phyloP scores from a whole-genome alignment of 2,797 vertebrate genomes.

The Tragelaphus oryx region DNA sequence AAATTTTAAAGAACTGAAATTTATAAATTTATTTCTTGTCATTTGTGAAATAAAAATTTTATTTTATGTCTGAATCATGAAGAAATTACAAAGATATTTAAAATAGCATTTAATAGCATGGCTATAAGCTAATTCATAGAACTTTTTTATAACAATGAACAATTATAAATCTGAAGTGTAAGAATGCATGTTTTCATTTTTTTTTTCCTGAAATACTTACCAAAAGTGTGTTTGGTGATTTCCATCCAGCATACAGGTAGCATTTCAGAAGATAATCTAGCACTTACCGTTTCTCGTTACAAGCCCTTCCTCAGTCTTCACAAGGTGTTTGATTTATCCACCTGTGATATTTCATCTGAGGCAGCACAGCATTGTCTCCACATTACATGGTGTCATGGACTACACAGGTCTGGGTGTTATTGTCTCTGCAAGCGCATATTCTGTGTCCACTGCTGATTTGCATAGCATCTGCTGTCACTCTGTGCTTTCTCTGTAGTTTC shows the following conservation, averaged over 20 bases:
- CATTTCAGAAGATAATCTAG: background rate
- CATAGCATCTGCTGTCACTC: constrained; percentile 41
- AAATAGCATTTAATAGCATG: background rate
- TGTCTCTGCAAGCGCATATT: background rate
- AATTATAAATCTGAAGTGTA: background rate
- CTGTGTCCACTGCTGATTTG: constrained; percentile 48
- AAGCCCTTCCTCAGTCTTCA: constrained; percentile 41
- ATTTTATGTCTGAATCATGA: background rate
- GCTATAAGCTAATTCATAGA: background rate
- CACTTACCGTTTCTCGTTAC: background rate
- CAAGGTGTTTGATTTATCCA: background rate
- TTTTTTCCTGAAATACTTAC: background rate
- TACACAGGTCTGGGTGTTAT: fast-evolving
- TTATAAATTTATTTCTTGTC: background rate
- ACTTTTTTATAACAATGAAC: background rate
- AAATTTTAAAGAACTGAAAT: background rate
- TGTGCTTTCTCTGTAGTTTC: constrained; percentile 26
- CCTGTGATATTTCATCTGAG: constrained; percentile 22
- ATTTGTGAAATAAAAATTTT: background rate
- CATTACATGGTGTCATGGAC: background rate
- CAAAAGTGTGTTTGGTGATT: background rate
- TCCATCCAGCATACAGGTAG: background rate
- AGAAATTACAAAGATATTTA: background rate
- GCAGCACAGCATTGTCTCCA: background rate
- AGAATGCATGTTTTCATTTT: background rate